phyloP scores from a whole-genome alignment of 1,140 invertebrate species.

The Lasioglossum albipes region DNA sequence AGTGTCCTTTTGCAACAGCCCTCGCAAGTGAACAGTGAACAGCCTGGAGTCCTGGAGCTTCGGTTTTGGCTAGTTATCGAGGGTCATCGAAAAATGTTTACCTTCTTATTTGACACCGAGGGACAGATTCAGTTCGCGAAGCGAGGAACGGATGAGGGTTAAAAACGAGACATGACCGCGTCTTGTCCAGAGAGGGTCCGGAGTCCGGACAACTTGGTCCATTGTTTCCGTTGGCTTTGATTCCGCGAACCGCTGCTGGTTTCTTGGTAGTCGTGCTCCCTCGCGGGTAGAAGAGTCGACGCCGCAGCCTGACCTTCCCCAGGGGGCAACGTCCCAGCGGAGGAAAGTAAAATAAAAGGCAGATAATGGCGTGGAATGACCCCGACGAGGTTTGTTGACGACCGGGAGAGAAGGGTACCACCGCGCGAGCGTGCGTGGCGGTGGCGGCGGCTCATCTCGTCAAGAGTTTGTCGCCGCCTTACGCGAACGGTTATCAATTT shows the following conservation, averaged over 20 bases:
- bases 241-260: not conserved
- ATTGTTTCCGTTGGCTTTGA: not conserved
- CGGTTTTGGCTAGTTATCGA: too few relatives aligned
- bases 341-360: conserved; percentile 13
- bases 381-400: not conserved
- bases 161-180: too few relatives aligned
- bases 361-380: conserved; percentile 32
- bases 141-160: too few relatives aligned
- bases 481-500: conserved; percentile 69
- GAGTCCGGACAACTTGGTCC: not conserved
- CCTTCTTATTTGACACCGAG: too few relatives aligned
- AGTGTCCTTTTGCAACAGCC: too few relatives aligned
- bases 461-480: conserved; percentile 44
- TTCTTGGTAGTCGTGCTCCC: not conserved
- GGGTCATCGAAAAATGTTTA: too few relatives aligned
- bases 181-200: too few relatives aligned
- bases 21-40: too few relatives aligned
- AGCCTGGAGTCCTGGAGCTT: too few relatives aligned
- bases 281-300: not conserved
- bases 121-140: too few relatives aligned
- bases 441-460: not conserved
- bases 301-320: conserved; percentile 26
- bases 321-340: conserved; percentile 13
- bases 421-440: too few relatives aligned
- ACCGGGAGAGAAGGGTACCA: not conserved